Evolutionary conservation across 2,113 vertebrate species (phyloP).

Genomic region (Mastomys coucha): DNA sequence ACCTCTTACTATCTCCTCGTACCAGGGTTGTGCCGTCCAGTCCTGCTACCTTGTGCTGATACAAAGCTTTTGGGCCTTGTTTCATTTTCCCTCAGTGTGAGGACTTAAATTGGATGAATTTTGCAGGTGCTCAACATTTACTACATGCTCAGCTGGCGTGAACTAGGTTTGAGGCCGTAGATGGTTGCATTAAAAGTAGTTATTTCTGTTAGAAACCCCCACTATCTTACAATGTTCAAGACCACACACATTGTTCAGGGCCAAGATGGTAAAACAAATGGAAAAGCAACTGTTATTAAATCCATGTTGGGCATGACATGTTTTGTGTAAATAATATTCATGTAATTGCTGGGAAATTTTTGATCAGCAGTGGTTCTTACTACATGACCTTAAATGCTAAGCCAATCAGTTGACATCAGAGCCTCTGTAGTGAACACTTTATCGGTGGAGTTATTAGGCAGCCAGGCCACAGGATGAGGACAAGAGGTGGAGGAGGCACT

Average conservation of each 20-base stretch:
- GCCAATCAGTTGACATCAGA: background rate
- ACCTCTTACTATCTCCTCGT: background rate
- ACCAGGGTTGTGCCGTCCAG: background rate
- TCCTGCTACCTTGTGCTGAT: background rate
- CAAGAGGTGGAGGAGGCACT: background rate
- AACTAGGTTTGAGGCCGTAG: background rate
- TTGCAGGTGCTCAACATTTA: background rate
- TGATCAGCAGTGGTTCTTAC: background rate
- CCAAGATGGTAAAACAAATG: background rate
- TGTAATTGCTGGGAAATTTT: slow-evolving; percentile 15
- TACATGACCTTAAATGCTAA: background rate
- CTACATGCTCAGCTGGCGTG: background rate
- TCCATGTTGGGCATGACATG: background rate
- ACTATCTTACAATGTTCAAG: background rate
- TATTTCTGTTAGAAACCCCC: background rate
- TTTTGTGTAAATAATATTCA: background rate
- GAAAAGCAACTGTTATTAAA: background rate
- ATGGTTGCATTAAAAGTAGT: background rate
- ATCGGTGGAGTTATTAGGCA: background rate
- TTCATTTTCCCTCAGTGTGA: background rate
- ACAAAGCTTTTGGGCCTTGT: background rate
- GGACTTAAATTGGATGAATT: background rate
- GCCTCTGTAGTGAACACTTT: background rate
- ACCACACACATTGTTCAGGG: background rate
- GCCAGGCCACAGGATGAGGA: background rate